These are phyloP conservation scores for Clanis bilineata DNA, from an alignment of 2,888 invertebrate genomes.

Conservation along the genomic window DNA sequence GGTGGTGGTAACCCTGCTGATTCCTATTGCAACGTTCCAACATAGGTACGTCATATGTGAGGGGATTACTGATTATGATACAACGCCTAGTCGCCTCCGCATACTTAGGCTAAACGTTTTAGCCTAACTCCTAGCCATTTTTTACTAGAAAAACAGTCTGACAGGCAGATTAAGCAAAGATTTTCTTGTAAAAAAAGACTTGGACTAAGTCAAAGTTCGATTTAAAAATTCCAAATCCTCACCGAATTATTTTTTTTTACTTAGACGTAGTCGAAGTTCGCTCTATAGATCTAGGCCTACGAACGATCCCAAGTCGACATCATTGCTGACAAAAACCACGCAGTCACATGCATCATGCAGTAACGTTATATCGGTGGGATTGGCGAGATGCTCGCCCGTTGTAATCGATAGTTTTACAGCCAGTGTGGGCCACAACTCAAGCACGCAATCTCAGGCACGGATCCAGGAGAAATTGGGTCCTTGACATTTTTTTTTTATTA, in stretches of 20 bases:
- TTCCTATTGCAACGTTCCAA: neutral
- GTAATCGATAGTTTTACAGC: constrained; percentile 7
- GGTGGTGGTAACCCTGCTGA: too few species aligned
- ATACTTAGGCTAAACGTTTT: too few species aligned
- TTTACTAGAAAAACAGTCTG: too few species aligned
- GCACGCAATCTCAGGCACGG: neutral
- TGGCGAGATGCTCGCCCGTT: neutral
- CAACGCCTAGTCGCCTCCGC: neutral
- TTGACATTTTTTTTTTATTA: too few species aligned
- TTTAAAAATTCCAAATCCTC: too few species aligned
- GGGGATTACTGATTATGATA: neutral
- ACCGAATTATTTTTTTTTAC: too few species aligned
- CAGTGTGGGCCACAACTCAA: neutral
- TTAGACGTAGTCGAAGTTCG: too few species aligned
- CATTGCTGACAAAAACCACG: neutral
- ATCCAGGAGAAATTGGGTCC: neutral
- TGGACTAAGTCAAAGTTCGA: too few species aligned
- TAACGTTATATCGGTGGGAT: constrained; percentile 11
- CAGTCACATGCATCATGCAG: constrained; percentile 1
- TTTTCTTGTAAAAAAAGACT: too few species aligned
- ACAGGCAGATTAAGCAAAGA: too few species aligned
- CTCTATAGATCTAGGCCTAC: too few species aligned
- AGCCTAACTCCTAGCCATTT: too few species aligned
- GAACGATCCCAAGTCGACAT: neutral
- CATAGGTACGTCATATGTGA: neutral